Evolutionary conservation across 2,113 vertebrate genomes (phyloP).

Genomic region (Gambusia affinis): DNA sequence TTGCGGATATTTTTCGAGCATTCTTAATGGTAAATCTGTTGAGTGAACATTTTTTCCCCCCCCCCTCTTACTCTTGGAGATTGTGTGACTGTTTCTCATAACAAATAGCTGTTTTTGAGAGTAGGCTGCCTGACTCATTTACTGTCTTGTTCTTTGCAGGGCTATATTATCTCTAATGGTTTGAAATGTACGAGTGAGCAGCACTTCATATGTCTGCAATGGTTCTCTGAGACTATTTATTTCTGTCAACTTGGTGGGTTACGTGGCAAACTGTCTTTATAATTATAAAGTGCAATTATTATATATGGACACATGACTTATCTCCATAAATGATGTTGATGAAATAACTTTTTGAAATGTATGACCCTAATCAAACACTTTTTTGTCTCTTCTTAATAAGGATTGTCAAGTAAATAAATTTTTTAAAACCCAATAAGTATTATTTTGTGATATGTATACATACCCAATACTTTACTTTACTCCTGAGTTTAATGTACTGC

Average conservation of each 20-base stretch:
- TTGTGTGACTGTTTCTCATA: slow-evolving; percentile 23
- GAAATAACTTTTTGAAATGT: slow-evolving; percentile 76
- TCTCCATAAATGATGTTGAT: slow-evolving; percentile 70
- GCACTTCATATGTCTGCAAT: slow-evolving; percentile 60
- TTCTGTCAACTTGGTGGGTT: slow-evolving; percentile 63
- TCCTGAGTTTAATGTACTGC: background rate
- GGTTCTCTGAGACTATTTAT: slow-evolving; percentile 68
- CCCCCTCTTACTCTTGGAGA: background rate
- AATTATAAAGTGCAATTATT: slow-evolving; percentile 84
- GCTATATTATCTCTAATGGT: slow-evolving; percentile 61
- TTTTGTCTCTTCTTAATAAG: slow-evolving; percentile 75
- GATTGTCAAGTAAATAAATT: slow-evolving; percentile 82
- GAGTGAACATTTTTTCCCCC: slow-evolving; percentile 15
- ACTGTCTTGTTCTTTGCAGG: slow-evolving; percentile 51
- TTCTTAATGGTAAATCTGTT: slow-evolving; percentile 19
- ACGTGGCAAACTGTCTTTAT: slow-evolving; percentile 70
- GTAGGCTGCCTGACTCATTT: slow-evolving; percentile 49
- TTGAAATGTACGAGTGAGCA: slow-evolving; percentile 55
- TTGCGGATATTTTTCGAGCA: slow-evolving; percentile 32
- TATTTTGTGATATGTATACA: slow-evolving; percentile 30
- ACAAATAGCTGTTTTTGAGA: slow-evolving; percentile 38
- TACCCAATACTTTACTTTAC: slow-evolving; percentile 39
- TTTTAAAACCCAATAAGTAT: slow-evolving; percentile 65
- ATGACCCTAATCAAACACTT: slow-evolving; percentile 62
- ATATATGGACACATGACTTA: slow-evolving; percentile 71